A percentile compares a stretch with the other conserved stretches of the same genome.
Conservation (phyloP, 1,140 invertebrate genomes). For the Drosophila serrata region DNA sequence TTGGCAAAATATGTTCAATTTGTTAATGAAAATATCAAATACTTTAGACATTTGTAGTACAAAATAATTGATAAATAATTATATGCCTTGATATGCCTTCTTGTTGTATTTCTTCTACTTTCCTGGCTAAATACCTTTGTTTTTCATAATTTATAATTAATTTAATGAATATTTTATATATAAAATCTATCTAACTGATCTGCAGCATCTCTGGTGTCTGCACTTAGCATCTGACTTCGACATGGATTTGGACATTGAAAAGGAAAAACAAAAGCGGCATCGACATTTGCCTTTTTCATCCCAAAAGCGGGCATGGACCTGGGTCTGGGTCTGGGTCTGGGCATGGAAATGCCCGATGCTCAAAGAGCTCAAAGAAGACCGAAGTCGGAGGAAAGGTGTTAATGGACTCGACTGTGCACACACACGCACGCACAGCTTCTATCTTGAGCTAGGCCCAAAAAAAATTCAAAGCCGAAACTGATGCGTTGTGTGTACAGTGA, state of each 20-base stretch:
- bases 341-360: constrained; percentile 42
- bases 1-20: too few relatives aligned
- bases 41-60: neutral
- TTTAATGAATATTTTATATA: neutral
- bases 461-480: constrained; percentile 3
- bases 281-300: constrained; percentile 35
- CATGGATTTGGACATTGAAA: constrained; percentile 6
- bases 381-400: constrained; percentile 34
- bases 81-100: too few relatives aligned
- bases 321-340: neutral
- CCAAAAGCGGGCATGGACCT: constrained; percentile 15
- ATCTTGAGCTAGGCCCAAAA: constrained; percentile 5
- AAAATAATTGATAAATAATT: neutral
- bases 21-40: neutral
- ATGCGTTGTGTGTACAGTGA: constrained; percentile 5
- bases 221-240: constrained; percentile 14
- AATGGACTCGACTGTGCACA: constrained; percentile 29
- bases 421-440: constrained; percentile 8
- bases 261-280: constrained; percentile 18
- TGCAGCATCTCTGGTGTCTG: constrained; percentile 8
- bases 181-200: neutral
- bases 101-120: neutral
- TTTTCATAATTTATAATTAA: neutral
- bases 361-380: constrained; percentile 40
- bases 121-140: neutral